Percentiles rank a stretch among this genome's conserved stretches.
Evolutionary conservation across 2,797 vertebrate species (phyloP).

Genomic region (Halcyon leucocephala): DNA sequence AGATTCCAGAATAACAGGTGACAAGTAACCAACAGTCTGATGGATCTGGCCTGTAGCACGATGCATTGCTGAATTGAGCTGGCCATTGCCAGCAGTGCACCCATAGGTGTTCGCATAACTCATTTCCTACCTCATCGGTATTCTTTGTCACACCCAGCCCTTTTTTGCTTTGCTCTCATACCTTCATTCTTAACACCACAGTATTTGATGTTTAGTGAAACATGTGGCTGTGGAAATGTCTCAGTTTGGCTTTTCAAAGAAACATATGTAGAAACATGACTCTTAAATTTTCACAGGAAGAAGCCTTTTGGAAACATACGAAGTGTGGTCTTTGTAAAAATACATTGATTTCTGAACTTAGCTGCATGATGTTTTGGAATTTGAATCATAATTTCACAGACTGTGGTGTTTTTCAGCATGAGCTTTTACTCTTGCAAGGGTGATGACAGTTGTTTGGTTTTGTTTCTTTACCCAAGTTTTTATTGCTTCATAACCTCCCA

Average conservation of each 20-base stretch:
- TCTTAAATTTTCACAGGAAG: not conserved
- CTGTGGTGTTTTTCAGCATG: not conserved
- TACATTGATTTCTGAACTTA: not conserved
- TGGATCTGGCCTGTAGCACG: not conserved
- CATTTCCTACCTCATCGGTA: rapidly evolving
- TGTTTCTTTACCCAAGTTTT: not conserved
- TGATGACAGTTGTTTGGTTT: not conserved
- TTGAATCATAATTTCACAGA: not conserved
- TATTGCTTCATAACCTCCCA: not conserved
- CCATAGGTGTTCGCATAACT: rapidly evolving
- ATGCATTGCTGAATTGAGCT: not conserved
- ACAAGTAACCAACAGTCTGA: not conserved
- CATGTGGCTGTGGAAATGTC: rapidly evolving
- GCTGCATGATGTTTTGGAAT: rapidly evolving
- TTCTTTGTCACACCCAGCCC: not conserved
- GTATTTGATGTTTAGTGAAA: not conserved
- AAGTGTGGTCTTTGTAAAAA: not conserved
- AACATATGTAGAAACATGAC: not conserved
- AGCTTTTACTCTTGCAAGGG: not conserved
- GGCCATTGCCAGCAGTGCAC: not conserved
- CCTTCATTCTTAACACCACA: not conserved
- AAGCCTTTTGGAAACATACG: not conserved
- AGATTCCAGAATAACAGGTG: not conserved
- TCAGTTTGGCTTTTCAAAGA: not conserved
- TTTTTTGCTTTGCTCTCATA: not conserved